Conservation (phyloP, 1,140 invertebrate species). For the Riptortus pedestris region DNA sequence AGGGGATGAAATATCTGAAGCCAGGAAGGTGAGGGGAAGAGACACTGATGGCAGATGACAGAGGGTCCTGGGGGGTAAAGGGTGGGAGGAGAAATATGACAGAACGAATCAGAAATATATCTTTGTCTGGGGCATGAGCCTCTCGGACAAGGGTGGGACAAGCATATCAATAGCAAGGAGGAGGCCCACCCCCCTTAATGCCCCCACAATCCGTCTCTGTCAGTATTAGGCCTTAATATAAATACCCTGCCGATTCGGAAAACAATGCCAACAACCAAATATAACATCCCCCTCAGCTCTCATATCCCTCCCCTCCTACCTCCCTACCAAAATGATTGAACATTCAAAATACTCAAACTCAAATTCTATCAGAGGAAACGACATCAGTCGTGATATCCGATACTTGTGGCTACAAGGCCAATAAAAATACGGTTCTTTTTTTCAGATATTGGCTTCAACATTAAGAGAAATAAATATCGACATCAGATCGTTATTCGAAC, state of each 20-base stretch:
- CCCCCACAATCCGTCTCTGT: constrained; percentile 5
- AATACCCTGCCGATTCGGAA: background rate
- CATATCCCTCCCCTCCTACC: background rate
- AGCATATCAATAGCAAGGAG: constrained; percentile 7
- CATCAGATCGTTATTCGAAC: too few species aligned
- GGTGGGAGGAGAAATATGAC: constrained; percentile 5
- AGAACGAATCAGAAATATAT: constrained; percentile 10
- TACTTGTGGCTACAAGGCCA: background rate
- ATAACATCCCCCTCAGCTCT: background rate
- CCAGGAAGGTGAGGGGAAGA: background rate
- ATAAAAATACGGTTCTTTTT: too few species aligned
- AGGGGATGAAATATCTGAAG: background rate
- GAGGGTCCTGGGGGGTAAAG: background rate
- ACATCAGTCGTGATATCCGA: background rate
- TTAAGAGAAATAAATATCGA: too few species aligned
- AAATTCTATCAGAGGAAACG: background rate
- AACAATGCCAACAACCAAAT: background rate
- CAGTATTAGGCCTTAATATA: constrained; percentile 3
- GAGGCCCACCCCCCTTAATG: background rate
- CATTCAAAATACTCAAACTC: background rate
- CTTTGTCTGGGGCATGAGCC: background rate
- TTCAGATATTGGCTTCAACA: too few species aligned
- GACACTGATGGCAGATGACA: background rate
- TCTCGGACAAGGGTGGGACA: background rate
- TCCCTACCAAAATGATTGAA: background rate